phyloP scores from a whole-genome alignment of 2,888 invertebrate species.

The Platynereis dumerilii region DNA sequence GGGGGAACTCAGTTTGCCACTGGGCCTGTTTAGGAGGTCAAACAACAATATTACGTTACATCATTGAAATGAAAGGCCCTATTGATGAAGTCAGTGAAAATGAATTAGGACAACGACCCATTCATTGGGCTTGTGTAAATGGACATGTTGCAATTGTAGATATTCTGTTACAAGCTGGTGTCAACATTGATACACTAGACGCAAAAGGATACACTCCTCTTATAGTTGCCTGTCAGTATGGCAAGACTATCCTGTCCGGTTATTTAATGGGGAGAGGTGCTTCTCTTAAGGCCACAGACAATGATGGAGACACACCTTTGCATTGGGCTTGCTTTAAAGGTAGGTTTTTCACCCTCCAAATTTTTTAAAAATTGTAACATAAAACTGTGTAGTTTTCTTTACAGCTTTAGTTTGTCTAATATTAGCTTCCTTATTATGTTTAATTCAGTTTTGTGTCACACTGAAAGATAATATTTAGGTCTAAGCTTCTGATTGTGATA shows the following conservation, averaged over 20 bases:
- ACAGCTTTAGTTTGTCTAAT: background rate
- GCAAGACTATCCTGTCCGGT: conserved; percentile 86
- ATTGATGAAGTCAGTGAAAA: conserved; percentile 86
- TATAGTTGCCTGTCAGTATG: conserved; percentile 90
- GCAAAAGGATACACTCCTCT: conserved; percentile 87
- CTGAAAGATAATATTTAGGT: background rate
- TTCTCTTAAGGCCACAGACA: conserved; percentile 82
- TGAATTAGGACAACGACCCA: conserved; percentile 87
- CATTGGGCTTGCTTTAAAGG: conserved; percentile 95
- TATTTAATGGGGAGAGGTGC: conserved; percentile 90
- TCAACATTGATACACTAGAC: conserved; percentile 87
- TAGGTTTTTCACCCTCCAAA: conserved; percentile 33
- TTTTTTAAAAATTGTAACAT: background rate
- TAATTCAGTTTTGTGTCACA: background rate
- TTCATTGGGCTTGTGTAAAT: conserved; percentile 93
- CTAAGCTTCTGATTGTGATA: too few relatives aligned
- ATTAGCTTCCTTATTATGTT: background rate
- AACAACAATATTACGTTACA: conserved; percentile 84
- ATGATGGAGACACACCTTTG: conserved; percentile 89
- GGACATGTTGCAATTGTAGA: conserved; percentile 91
- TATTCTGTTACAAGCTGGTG: conserved; percentile 72
- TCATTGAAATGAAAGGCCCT: conserved; percentile 77
- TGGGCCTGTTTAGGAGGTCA: conserved; percentile 91
- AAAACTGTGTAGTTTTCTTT: background rate
- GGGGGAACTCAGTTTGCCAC: conserved; percentile 92